Evolutionary conservation across 1,140 invertebrate species (phyloP), one percentile per base, ranked within the genome.

Genomic region (Heliconius himera): DNA sequence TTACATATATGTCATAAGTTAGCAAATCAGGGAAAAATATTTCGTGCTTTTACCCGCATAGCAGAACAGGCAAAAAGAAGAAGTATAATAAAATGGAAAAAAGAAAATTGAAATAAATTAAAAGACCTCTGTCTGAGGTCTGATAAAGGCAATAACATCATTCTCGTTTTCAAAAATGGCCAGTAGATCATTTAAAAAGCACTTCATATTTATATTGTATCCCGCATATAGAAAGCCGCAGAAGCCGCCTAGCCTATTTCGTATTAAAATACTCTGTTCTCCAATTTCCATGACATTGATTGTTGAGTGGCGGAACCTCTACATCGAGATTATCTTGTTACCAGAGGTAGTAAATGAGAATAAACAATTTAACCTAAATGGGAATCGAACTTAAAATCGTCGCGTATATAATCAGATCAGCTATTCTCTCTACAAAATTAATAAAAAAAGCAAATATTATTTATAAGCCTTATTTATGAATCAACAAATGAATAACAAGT

Each of bases 401-500:
- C 54, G n/a, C 49, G 2, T 22, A 8, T 60, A 60, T 6, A n/a
- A 20, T 26, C 54, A 11, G 3, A 60, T 51, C 5, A 51, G 16
- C 13, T 46, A 16, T 51, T 51, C 33, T 51, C 5, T 20, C 1
- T 51, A 20, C 20, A 4, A 20, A 20, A 51, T 16, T 51, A 51
- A 18, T 51, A 51, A 51, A 18, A 26, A 4, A 20, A 8, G 2
- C 18, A 20, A 20, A 22, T 9, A n/a, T 56, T 56, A 22, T 56
- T 56, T 3, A 22, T 56, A 8, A 22, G 22, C n/a, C 16, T 26
- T 56, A 22, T 56, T 56, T 3, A 22, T 56, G 20, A 22, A 56
- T 9, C 29, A 66, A 66, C 22, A 9, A 66, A 66, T 66, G 3
- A 66, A 16, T 66, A 66, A 29, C 70, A 73, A 78, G 71, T 60